Base-by-base conservation (phyloP, 2,888 invertebrate species). In the Sphinx pinastri region DNA sequence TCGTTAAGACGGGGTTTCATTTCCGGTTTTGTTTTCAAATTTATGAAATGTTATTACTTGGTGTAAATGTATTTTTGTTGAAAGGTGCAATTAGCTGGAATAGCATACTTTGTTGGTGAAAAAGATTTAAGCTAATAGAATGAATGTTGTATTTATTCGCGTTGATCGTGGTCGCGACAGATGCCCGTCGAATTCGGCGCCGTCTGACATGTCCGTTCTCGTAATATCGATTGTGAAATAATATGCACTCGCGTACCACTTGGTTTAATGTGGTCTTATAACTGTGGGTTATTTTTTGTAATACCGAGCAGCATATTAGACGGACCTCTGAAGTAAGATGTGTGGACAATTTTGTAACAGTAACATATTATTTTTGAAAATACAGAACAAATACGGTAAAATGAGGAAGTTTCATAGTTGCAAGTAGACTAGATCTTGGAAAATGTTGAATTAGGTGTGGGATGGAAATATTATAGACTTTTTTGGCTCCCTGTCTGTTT, bases 141-240 rank as follows among this genome's bases (percentile, higher is more conserved):
- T 54, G 52, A 54, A n/a, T n/a, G 59, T 25, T 59, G 59, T 38
- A 38, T n/a, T n/a, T 14, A 8, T 10, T 14, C 38, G 14, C 59
- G 14, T 14, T 59, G 59, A 59, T 59, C 14, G 38, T 38, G 59
- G 14, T 45, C n/a, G 45, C 25, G 38, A 8, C 59, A 16, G 60
- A n/a, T 11, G 60, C 47, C 47, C 11, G 45, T 16, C n/a, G 16
- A 45, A 45, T 16, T 45, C 45, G 60, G 45, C 60, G 60, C 45
- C 16, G 47, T 47, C 60, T 45, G 16, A 47, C 60, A 3, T 19
- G 47, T 12, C 45, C 45, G 45, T 45, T 60, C 59, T 38, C 45
- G 45, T 47, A 60, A 60, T 60, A 60, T 60, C 47, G 60, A 60
- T 60, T 60, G 47, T 16, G 45, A 60, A 45, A 60, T 45, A 16